These are phyloP conservation scores for Falco punctatus DNA, from an alignment of 2,113 vertebrate genomes.

Conservation along the genomic window DNA sequence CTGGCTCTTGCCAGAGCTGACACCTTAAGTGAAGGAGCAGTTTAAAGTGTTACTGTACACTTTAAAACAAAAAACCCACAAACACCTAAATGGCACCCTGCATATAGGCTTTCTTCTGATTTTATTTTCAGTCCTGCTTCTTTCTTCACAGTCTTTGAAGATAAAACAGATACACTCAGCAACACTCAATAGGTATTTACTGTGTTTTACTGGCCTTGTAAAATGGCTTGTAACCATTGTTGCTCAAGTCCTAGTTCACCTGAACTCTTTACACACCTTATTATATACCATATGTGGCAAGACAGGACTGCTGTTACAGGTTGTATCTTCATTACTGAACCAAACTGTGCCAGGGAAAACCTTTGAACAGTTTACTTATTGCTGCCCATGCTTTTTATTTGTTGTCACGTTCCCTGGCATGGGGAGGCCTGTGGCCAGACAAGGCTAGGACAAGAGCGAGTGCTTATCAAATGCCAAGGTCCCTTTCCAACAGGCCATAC, in stretches of 20 bases:
- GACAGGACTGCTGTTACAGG: not conserved
- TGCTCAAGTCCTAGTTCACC: not conserved
- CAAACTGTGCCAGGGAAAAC: not conserved
- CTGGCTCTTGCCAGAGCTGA: not conserved
- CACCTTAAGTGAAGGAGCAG: not conserved
- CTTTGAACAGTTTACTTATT: not conserved
- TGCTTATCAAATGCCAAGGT: not conserved
- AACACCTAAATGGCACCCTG: not conserved
- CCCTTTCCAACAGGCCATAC: not conserved
- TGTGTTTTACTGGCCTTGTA: not conserved
- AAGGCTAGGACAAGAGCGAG: not conserved
- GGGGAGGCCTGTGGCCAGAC: not conserved
- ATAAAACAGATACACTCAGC: not conserved
- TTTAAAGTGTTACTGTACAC: not conserved
- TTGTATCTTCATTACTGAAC: not conserved
- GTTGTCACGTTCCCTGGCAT: not conserved
- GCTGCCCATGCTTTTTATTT: not conserved
- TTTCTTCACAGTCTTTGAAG: not conserved
- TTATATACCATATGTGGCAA: not conserved
- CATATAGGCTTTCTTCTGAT: not conserved
- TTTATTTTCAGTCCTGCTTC: not conserved
- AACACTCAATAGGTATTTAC: not conserved
- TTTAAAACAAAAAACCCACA: not conserved
- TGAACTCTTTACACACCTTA: not conserved
- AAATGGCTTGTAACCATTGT: not conserved